Base-by-base conservation (phyloP, 1,140 invertebrate species). In the Galleria mellonella region DNA sequence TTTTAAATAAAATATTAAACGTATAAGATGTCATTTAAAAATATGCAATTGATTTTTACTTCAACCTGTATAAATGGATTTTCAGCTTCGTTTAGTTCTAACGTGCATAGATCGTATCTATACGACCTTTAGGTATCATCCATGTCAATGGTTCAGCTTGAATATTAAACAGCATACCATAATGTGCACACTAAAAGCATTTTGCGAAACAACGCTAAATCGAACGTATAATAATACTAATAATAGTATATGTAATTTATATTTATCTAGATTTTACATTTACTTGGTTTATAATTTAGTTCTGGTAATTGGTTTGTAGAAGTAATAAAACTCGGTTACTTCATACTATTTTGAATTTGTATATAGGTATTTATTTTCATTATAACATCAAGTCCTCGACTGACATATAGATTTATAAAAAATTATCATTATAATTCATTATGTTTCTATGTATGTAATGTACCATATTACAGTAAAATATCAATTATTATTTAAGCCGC, bases 121-220 rank as follows among this genome's bases (percentile, higher is more conserved):
- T 42, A 1, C 39, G 29, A 36, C 32, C 42, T 44, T 44, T 44
- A 33, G 32, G 14, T 44, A 37, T 36, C 14, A 36, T 29, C 23
- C 38, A 14, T 29, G 42, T 17, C 33, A 35, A 44, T 44, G 28
- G 23, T 2, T 36, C 32, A 7, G 17, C 17, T 23, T 36, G 42
- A 44, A 44, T 44, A 36, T 37, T 44, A 44, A 44, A 37, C 27
- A 32, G 10, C 17, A 23, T 23, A 17, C 17, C 17, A 23, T 33
- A 15, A 10, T 33, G 27, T 28, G 36, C 27, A 35, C 17, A 28
- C 42, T 44, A 44, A 44, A 44, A 44, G 42, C 32, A 14, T 44
- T 44, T 44, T 44, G 32, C 42, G 42, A 44, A 44, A 44, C 15
- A 38, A 17, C 9, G 9, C 36, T 2, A 17, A 23, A 23, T 23